Evolutionary conservation across 2,888 invertebrate species (phyloP).

Genomic region (Drosophila mercatorum): DNA sequence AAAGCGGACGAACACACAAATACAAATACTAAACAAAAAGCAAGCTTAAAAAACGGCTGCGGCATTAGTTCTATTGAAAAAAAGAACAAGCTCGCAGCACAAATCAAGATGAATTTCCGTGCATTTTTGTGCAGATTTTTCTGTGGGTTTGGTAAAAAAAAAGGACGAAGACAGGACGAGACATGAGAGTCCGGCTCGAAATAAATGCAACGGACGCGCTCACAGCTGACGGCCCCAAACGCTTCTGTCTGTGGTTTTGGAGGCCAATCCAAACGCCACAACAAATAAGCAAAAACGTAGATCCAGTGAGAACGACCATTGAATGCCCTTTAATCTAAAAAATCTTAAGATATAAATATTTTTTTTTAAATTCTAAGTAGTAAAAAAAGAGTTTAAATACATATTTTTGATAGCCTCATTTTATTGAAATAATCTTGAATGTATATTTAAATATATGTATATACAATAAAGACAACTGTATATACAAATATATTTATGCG

Average conservation of each 20-base stretch:
- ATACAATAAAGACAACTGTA: too few species aligned
- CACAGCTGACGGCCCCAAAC: conserved; percentile 26
- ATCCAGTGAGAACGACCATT: background rate
- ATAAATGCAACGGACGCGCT: conserved; percentile 43
- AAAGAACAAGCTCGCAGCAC: conserved; percentile 37
- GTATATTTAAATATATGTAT: too few species aligned
- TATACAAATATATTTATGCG: too few species aligned
- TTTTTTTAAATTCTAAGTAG: too few species aligned
- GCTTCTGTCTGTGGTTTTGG: conserved; percentile 47
- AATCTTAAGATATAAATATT: too few species aligned
- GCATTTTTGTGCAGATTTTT: conserved; percentile 74
- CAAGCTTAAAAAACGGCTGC: conserved; percentile 30
- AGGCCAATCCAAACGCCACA: conserved; percentile 36
- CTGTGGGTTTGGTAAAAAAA: conserved; percentile 31
- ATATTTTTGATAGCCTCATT: background rate
- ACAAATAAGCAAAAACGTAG: conserved; percentile 22
- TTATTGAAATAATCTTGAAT: too few species aligned
- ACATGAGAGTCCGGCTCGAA: conserved; percentile 27
- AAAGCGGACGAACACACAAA: conserved; percentile 24
- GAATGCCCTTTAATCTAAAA: conserved; percentile 12
- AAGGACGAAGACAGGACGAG: conserved; percentile 32
- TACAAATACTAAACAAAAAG: background rate
- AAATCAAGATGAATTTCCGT: conserved; percentile 79
- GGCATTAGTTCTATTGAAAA: conserved; percentile 42
- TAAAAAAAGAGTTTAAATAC: background rate